Evolutionary conservation across 2,113 vertebrate genomes (phyloP).

Genomic region (Scopus umbretta): DNA sequence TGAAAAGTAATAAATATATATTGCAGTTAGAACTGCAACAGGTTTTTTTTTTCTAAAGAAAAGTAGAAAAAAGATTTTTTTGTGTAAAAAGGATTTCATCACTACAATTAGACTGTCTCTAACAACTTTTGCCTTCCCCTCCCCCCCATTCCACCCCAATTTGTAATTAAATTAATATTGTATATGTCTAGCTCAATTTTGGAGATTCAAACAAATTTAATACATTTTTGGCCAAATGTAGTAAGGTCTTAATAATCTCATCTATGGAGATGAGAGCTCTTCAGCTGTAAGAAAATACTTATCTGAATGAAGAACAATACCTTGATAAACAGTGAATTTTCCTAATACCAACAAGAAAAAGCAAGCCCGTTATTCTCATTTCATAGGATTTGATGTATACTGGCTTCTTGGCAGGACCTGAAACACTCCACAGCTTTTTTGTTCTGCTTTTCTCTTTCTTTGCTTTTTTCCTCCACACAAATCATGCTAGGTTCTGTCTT

Average conservation of each 20-base stretch:
- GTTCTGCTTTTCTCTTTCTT: background rate
- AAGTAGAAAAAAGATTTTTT: background rate
- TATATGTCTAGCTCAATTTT: background rate
- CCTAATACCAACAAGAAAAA: background rate
- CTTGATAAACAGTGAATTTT: background rate
- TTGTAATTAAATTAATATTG: background rate
- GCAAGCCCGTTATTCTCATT: background rate
- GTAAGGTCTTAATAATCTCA: background rate
- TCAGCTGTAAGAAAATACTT: background rate
- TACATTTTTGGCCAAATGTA: background rate
- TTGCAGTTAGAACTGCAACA: background rate
- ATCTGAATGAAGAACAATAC: background rate
- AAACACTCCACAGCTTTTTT: background rate
- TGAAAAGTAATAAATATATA: background rate
- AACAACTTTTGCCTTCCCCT: too few relatives aligned
- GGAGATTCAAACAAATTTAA: background rate
- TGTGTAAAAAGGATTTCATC: background rate
- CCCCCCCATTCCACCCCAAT: too few relatives aligned
- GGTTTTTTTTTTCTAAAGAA: background rate
- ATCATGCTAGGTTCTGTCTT: background rate
- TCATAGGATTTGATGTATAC: background rate
- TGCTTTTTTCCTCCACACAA: accelerated
- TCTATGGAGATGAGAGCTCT: background rate
- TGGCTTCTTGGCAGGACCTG: background rate
- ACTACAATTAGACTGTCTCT: background rate